These are phyloP conservation scores for Hypolimnas misippus DNA, from an alignment of 2,888 invertebrate genomes.

Conservation along the genomic window DNA sequence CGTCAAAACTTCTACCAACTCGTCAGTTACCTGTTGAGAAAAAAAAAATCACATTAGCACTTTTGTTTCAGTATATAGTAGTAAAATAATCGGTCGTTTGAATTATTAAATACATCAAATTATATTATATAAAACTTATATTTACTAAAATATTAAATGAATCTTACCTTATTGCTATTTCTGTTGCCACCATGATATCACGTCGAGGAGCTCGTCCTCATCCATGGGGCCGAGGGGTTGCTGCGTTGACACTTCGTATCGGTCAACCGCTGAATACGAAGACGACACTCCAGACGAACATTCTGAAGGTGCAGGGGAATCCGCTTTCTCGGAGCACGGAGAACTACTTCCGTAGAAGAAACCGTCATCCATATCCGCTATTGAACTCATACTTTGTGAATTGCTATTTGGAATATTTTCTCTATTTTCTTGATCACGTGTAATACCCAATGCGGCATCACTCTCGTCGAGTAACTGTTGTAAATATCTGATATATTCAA, in stretches of 20 bases:
- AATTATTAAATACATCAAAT: background rate
- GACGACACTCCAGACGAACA: conserved; percentile 86
- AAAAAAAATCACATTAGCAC: conserved; percentile 48
- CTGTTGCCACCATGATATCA: conserved; percentile 93
- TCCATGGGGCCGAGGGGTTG: conserved; percentile 89
- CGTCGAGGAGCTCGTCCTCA: conserved; percentile 94
- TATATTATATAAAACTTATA: background rate
- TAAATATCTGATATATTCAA: conserved; percentile 94
- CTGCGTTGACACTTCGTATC: conserved; percentile 72
- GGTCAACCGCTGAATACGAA: conserved; percentile 73
- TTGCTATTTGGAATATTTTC: conserved; percentile 74
- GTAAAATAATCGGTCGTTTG: background rate
- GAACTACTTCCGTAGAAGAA: conserved; percentile 79
- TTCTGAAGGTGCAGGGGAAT: conserved; percentile 89
- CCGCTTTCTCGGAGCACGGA: conserved; percentile 88
- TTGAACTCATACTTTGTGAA: conserved; percentile 63
- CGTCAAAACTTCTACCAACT: conserved; percentile 58
- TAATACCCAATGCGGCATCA: conserved; percentile 84
- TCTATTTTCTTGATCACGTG: conserved; percentile 74
- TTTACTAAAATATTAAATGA: background rate
- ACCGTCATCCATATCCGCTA: conserved; percentile 78
- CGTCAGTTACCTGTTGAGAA: conserved; percentile 65
- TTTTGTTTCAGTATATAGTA: conserved; percentile 37
- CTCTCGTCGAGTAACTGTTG: conserved; percentile 91
- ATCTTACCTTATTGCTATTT: conserved; percentile 78